Percentiles rank a stretch among this genome's conserved stretches.
Evolutionary conservation across 2,888 invertebrate genomes (phyloP).

Genomic region (Pegoplata infirma): DNA sequence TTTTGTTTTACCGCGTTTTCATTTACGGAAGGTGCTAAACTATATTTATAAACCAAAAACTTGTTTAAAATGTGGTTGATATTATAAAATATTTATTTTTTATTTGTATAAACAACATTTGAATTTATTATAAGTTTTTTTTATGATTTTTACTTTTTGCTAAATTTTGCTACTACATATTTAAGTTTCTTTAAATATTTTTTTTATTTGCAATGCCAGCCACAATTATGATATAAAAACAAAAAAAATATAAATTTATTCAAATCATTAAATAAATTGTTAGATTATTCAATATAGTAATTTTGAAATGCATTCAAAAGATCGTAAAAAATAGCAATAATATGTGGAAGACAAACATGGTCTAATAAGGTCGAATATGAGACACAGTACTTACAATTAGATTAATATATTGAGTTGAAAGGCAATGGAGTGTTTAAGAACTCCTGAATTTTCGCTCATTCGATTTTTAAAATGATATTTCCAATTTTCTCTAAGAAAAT

Average conservation of each 20-base stretch:
- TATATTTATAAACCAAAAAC: conserved; percentile 43
- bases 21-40: conserved; percentile 53
- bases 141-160: not conserved
- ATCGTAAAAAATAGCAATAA: too few relatives aligned
- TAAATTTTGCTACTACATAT: not conserved
- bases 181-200: conserved; percentile 16
- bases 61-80: conserved; percentile 21
- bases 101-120: not conserved
- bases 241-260: conserved; percentile 18
- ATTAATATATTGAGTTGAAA: too few relatives aligned
- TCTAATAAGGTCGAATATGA: too few relatives aligned
- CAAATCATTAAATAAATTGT: not conserved
- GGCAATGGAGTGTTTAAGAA: too few relatives aligned
- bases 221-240: conserved; percentile 34
- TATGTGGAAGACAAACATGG: too few relatives aligned
- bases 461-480: too few relatives aligned
- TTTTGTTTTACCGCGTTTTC: not conserved
- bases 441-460: too few relatives aligned
- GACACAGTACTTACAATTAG: too few relatives aligned
- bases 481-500: too few relatives aligned
- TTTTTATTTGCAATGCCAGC: conserved; percentile 48
- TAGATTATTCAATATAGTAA: not conserved
- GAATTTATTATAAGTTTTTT: not conserved
- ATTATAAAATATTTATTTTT: not conserved
- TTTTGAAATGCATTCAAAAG: not conserved